Evolutionary conservation across 30 jellyfish, hydroid and myxozoan genomes (phyloP).

Genomic region (Rhopilema esculentum): DNA sequence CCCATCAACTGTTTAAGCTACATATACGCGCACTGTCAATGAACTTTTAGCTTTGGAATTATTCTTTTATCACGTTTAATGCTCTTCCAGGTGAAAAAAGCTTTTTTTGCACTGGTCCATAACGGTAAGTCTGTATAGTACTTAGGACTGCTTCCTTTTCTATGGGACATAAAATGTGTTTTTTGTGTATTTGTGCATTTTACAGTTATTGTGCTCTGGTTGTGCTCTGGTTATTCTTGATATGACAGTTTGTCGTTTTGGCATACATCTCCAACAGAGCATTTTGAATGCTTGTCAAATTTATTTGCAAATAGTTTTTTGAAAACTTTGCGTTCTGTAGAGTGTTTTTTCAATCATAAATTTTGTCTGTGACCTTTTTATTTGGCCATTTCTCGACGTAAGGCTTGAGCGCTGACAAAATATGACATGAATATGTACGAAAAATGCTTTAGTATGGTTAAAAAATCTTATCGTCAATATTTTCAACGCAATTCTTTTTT

Average conservation of each 20-base stretch:
- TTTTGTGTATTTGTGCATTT: too few relatives aligned
- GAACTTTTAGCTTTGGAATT: background rate
- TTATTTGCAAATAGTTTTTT: background rate
- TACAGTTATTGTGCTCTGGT: too few relatives aligned
- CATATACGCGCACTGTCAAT: background rate
- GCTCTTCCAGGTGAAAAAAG: constrained; percentile 86
- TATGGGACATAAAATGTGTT: too few relatives aligned
- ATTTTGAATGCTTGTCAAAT: background rate
- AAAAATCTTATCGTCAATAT: background rate
- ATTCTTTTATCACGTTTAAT: background rate
- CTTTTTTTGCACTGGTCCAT: constrained; percentile 96
- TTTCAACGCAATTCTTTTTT: background rate
- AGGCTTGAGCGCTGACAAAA: too few relatives aligned
- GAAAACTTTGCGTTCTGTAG: too few relatives aligned
- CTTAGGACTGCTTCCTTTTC: background rate
- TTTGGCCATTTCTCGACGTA: too few relatives aligned
- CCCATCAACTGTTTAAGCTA: background rate
- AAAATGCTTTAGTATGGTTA: background rate
- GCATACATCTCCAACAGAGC: background rate
- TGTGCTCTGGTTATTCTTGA: too few relatives aligned
- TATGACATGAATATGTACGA: too few relatives aligned
- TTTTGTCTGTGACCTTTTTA: too few relatives aligned
- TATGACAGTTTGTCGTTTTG: background rate
- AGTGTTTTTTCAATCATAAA: too few relatives aligned
- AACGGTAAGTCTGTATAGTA: constrained; percentile 68